These are phyloP conservation scores for Macrophya alboannulata DNA, from an alignment of 2,888 invertebrate species.

Conservation along the genomic window DNA sequence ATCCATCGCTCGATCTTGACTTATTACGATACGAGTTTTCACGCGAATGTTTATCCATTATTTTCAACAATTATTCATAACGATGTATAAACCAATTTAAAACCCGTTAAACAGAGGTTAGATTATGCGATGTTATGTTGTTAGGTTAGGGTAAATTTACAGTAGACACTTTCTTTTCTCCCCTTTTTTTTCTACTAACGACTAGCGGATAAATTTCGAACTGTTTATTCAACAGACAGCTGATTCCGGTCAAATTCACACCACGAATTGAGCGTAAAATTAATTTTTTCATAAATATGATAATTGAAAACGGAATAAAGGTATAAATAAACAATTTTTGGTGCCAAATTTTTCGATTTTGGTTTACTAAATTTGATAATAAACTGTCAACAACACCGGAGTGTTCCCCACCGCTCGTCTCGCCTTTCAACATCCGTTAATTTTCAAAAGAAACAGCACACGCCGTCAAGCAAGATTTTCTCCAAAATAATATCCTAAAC, in stretches of 20 bases:
- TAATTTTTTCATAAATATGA: not conserved
- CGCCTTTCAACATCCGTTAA: constrained; percentile 71
- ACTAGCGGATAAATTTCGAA: not conserved
- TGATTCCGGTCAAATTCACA: constrained; percentile 50
- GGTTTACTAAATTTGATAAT: not conserved
- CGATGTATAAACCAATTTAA: not conserved
- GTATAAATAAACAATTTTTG: not conserved
- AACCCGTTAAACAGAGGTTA: not conserved
- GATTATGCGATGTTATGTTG: not conserved
- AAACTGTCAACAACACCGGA: constrained; percentile 32
- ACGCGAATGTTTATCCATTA: constrained; percentile 68
- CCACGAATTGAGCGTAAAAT: not conserved
- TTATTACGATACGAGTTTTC: constrained; percentile 59
- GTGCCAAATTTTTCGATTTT: not conserved
- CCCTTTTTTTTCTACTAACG: not conserved
- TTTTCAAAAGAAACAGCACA: constrained; percentile 70
- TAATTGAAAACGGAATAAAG: not conserved
- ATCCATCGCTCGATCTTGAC: constrained; percentile 58
- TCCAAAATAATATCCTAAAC: constrained; percentile 55
- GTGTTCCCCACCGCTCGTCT: constrained; percentile 61
- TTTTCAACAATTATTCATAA: not conserved
- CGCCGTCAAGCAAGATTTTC: constrained; percentile 61
- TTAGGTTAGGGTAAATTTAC: constrained; percentile 6
- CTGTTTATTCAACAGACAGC: constrained; percentile 6
- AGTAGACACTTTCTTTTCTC: no score